Percentiles rank a stretch among this genome's conserved stretches.
phyloP scores from a whole-genome alignment of 2,113 vertebrate species.

The Campylomormyrus tamandua region DNA sequence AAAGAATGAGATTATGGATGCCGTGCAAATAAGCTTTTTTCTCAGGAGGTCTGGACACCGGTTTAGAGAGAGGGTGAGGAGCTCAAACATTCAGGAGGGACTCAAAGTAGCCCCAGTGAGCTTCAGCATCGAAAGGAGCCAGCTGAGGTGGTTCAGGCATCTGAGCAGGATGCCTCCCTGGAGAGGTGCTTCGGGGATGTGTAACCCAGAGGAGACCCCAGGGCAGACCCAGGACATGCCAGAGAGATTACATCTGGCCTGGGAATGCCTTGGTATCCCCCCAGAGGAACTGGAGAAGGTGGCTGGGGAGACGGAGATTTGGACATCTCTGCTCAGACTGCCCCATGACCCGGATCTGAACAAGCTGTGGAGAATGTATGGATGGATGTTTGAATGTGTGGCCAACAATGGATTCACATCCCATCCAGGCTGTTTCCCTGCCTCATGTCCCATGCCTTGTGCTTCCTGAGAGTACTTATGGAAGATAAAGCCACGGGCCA shows the following conservation, averaged over 20 bases:
- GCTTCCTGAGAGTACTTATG: not conserved
- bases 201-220: not conserved
- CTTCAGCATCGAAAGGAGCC: not conserved
- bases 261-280: not conserved
- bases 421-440: not conserved
- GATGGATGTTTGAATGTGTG: not conserved
- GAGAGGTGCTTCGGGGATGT: not conserved
- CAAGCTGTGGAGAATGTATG: not conserved
- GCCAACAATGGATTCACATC: not conserved
- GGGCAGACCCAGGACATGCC: not conserved
- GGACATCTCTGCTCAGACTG: not conserved
- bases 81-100: not conserved
- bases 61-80: not conserved
- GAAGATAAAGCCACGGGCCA: not conserved
- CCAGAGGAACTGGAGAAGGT: not conserved
- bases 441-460: not conserved
- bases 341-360: not conserved
- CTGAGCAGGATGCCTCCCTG: not conserved
- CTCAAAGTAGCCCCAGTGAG: not conserved
- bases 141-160: not conserved
- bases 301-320: not conserved
- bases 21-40: not conserved
- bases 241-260: not conserved
- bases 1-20: not conserved
- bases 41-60: not conserved